Conservation (phyloP, 2,113 vertebrate genomes). For the Speoplatyrhinus poulsoni region DNA sequence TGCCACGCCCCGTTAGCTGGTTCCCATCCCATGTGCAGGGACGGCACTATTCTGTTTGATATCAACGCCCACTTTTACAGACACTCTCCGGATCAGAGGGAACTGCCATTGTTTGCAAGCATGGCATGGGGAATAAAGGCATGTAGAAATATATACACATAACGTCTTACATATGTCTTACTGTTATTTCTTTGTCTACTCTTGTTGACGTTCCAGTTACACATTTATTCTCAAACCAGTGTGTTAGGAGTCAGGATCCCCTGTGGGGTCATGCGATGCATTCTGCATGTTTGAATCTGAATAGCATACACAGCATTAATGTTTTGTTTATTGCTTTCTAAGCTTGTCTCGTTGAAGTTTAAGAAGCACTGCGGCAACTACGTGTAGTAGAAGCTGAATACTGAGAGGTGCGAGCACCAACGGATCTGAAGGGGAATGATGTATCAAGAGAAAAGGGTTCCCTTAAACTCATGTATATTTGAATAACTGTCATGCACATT, state of each 20-base stretch:
- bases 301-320: too few species aligned
- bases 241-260: too few species aligned
- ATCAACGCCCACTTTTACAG: background rate
- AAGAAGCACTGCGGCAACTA: background rate
- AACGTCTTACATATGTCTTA: background rate
- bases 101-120: background rate
- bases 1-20: constrained; percentile 28
- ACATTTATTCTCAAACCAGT: too few species aligned
- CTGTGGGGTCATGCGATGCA: too few species aligned
- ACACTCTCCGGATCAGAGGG: background rate
- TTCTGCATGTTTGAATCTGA: too few species aligned
- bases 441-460: constrained; percentile 2
- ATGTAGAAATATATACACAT: background rate
- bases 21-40: constrained; percentile 36
- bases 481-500: constrained; percentile 22
- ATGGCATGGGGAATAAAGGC: background rate
- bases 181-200: constrained; percentile 4
- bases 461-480: constrained; percentile 46
- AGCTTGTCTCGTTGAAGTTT: too few species aligned
- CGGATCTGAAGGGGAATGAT: background rate
- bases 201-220: constrained; percentile 2
- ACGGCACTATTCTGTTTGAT: constrained; percentile 30
- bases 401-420: background rate
- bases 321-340: too few species aligned
- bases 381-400: background rate